Percentiles rank a stretch among this genome's conserved stretches.
phyloP scores from a whole-genome alignment of 2,797 vertebrate genomes.

The Gadopsis bispinosus region DNA sequence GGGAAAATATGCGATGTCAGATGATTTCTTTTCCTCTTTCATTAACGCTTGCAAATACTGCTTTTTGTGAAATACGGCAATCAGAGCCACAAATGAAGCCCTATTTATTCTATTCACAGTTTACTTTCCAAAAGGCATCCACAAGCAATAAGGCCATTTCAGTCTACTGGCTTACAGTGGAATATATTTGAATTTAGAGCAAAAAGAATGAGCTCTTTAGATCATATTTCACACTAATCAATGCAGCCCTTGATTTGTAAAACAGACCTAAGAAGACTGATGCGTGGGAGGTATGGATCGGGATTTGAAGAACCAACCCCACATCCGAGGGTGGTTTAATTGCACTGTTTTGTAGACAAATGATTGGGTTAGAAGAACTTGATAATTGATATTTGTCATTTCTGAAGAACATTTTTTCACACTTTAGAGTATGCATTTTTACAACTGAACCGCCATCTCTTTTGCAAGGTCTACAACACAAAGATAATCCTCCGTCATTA shows the following conservation, averaged over 20 bases:
- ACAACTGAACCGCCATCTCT: constrained; percentile 37
- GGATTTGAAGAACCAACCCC: constrained; percentile 32
- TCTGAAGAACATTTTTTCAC: constrained; percentile 23
- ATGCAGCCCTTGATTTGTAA: constrained; percentile 68
- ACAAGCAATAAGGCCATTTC: constrained; percentile 64
- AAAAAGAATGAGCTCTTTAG: constrained; percentile 64
- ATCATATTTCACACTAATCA: constrained; percentile 69
- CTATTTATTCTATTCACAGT: constrained; percentile 72
- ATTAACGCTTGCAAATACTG: constrained; percentile 64
- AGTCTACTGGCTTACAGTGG: constrained; percentile 58
- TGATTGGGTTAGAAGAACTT: neutral
- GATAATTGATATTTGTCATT: constrained; percentile 21
- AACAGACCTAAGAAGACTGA: constrained; percentile 49
- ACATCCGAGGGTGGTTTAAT: constrained; percentile 25
- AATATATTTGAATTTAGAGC: constrained; percentile 69
- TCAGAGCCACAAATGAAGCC: constrained; percentile 70
- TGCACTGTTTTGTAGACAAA: constrained; percentile 17
- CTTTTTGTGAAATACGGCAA: constrained; percentile 66
- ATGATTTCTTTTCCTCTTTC: constrained; percentile 52
- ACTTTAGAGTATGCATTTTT: constrained; percentile 24
- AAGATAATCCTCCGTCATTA: constrained; percentile 67
- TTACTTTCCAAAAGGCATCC: constrained; percentile 63
- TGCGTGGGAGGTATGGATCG: constrained; percentile 33
- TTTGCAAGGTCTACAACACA: constrained; percentile 54
- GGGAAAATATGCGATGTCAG: constrained; percentile 73